These are phyloP conservation scores for Slavum lentiscoides DNA, from an alignment of 2,888 invertebrate genomes.

Conservation along the genomic window DNA sequence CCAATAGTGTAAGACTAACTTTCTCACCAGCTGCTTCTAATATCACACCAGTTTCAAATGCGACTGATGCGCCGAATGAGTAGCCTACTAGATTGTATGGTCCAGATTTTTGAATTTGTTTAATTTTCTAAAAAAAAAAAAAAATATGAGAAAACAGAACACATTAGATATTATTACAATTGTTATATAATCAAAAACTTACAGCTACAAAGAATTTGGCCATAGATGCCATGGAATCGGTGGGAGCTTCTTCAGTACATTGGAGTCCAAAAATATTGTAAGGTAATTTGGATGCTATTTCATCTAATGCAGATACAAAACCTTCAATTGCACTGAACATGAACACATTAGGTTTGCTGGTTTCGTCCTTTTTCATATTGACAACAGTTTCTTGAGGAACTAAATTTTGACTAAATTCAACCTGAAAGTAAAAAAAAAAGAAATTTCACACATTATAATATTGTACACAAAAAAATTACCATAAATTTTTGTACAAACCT, in stretches of 20 bases:
- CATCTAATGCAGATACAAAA: constrained; percentile 71
- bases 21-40: constrained; percentile 67
- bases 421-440: constrained; percentile 15
- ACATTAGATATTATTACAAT: not conserved
- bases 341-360: constrained; percentile 60
- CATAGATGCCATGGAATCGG: constrained; percentile 71
- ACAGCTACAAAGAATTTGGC: constrained; percentile 72
- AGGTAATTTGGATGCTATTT: constrained; percentile 73
- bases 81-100: constrained; percentile 92
- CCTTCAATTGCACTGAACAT: constrained; percentile 88
- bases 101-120: constrained; percentile 74
- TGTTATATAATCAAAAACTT: constrained; percentile 33
- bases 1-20: constrained; percentile 76
- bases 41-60: constrained; percentile 90
- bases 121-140: constrained; percentile 66
- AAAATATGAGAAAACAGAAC: constrained; percentile 52
- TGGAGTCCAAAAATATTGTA: constrained; percentile 87
- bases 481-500: constrained; percentile 7
- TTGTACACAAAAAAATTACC: not conserved
- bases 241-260: constrained; percentile 77
- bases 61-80: constrained; percentile 93
- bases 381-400: constrained; percentile 55
- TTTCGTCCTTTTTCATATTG: constrained; percentile 54
- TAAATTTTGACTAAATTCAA: constrained; percentile 42
- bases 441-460: not conserved